These are phyloP conservation scores for Drosophila sucinea DNA, from an alignment of 1,140 invertebrate genomes.

Conservation along the genomic window DNA sequence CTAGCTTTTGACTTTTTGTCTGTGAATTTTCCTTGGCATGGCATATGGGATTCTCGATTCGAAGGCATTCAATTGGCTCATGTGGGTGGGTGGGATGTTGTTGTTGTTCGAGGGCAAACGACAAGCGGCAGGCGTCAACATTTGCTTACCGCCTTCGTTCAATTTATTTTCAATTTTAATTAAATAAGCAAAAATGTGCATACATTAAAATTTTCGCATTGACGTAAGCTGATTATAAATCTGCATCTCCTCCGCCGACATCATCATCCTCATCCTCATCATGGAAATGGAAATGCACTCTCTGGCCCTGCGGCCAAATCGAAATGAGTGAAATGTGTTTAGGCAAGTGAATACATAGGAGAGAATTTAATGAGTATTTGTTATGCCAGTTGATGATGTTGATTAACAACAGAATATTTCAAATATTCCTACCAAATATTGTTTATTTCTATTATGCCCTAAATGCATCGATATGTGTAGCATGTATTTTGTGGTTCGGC, in stretches of 20 bases:
- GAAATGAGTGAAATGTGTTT: neutral
- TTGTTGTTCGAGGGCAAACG: conserved; percentile 1
- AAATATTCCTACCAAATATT: neutral
- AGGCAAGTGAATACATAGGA: neutral
- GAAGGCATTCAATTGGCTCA: conserved; percentile 59
- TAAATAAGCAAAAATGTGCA: conserved; percentile 74
- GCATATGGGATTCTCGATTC: conserved; percentile 52
- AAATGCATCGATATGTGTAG: too few relatives aligned
- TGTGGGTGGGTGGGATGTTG: conserved; percentile 4
- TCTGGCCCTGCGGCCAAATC: neutral
- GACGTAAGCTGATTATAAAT: conserved; percentile 62
- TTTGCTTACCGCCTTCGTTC: conserved; percentile 50
- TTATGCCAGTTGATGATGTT: conserved; percentile 3
- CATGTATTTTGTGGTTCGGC: neutral
- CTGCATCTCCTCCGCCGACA: conserved; percentile 1
- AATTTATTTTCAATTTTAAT: conserved; percentile 74
- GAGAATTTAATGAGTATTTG: neutral
- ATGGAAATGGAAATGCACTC: neutral
- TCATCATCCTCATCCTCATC: neutral
- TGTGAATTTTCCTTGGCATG: conserved; percentile 60
- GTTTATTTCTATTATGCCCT: too few relatives aligned
- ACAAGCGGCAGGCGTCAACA: conserved; percentile 42
- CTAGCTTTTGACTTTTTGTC: conserved; percentile 54
- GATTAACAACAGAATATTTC: conserved; percentile 36
- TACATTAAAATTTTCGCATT: conserved; percentile 44